These are phyloP conservation scores for Gymnogyps californianus DNA, from an alignment of 2,113 vertebrate genomes.

Conservation along the genomic window DNA sequence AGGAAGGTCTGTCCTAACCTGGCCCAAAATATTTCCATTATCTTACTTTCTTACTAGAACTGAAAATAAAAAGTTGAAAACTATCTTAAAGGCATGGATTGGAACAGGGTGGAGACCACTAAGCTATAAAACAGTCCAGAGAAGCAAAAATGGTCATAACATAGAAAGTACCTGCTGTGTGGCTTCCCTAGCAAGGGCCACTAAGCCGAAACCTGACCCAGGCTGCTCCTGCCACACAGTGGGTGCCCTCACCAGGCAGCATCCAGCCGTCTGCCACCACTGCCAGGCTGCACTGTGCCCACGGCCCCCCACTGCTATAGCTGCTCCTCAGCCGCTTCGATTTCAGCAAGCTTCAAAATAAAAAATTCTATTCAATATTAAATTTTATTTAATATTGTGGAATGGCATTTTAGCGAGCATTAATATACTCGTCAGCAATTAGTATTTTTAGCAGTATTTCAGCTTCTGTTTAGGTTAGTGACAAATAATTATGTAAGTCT, in stretches of 20 bases:
- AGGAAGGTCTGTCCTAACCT: background rate
- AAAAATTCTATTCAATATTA: background rate
- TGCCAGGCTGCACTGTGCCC: too few species aligned
- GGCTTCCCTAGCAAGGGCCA: background rate
- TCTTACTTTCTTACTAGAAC: background rate
- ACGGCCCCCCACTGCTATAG: rapidly evolving
- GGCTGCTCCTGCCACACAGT: background rate
- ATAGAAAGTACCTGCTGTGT: background rate
- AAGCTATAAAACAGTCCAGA: background rate
- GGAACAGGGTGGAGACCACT: background rate
- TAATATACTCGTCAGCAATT: background rate
- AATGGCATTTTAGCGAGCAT: background rate
- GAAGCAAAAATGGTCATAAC: background rate
- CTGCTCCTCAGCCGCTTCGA: background rate
- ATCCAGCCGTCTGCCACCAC: rapidly evolving
- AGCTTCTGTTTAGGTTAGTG: background rate
- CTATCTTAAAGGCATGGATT: background rate
- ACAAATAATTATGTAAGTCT: background rate
- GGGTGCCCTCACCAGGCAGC: background rate
- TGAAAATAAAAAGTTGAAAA: background rate
- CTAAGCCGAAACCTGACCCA: rapidly evolving
- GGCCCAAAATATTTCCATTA: background rate
- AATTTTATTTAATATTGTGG: background rate
- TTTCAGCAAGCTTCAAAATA: background rate
- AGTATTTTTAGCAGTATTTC: background rate